phyloP scores from a whole-genome alignment of 1,140 invertebrate species.

The Zophobas morio region DNA sequence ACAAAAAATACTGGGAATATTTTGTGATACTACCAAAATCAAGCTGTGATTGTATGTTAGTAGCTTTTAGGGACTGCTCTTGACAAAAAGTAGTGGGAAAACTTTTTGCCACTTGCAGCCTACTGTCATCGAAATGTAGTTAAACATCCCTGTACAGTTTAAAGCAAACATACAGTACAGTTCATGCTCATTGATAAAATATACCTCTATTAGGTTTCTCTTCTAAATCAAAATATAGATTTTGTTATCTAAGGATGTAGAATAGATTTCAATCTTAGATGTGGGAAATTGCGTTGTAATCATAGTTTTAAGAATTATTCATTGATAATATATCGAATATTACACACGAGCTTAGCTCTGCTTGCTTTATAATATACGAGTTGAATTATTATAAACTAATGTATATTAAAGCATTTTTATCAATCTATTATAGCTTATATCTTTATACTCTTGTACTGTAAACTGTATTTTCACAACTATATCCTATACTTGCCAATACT shows the following conservation, averaged over 20 bases:
- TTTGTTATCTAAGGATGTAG: conserved; percentile 39
- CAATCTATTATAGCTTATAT: conserved; percentile 56
- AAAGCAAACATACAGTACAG: conserved; percentile 44
- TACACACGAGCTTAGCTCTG: conserved; percentile 56
- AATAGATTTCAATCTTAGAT: conserved; percentile 37
- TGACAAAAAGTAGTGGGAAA: conserved; percentile 66
- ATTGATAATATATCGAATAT: conserved; percentile 42
- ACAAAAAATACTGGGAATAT: conserved; percentile 67
- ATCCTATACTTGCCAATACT: conserved; percentile 59
- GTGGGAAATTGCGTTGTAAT: conserved; percentile 29
- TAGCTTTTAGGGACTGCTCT: conserved; percentile 56
- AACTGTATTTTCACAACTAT: conserved; percentile 59
- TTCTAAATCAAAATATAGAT: conserved; percentile 25
- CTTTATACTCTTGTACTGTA: conserved; percentile 62
- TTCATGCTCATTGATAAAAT: conserved; percentile 40
- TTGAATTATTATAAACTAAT: conserved; percentile 49
- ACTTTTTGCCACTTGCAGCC: conserved; percentile 62
- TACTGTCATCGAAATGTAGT: conserved; percentile 50
- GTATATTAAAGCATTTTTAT: conserved; percentile 48
- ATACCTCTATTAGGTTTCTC: conserved; percentile 40
- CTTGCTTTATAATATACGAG: conserved; percentile 51
- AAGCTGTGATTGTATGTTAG: conserved; percentile 65
- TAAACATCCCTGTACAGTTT: conserved; percentile 36
- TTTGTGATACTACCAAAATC: conserved; percentile 66
- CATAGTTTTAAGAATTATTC: conserved; percentile 30